phyloP scores from a whole-genome alignment of 2,797 vertebrate genomes.

The Margarornis squamiger region DNA sequence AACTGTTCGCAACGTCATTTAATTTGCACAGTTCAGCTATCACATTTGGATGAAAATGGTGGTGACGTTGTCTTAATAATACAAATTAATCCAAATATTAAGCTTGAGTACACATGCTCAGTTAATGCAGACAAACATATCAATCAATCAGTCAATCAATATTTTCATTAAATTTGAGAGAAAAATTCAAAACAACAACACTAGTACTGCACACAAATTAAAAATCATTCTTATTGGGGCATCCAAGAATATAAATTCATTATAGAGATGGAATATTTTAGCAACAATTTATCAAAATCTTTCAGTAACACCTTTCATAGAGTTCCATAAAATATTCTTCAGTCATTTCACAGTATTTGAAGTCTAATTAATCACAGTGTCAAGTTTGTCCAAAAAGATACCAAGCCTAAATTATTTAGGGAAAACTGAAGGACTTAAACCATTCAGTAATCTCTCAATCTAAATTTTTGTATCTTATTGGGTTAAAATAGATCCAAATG shows the following conservation, averaged over 20 bases:
- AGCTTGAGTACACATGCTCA: not conserved
- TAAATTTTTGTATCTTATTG: not conserved
- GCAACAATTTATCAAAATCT: slow-evolving; percentile 53
- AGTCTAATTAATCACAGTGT: slow-evolving; percentile 62
- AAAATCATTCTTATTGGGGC: slow-evolving; percentile 26
- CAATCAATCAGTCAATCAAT: not conserved
- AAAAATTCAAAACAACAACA: slow-evolving; percentile 11
- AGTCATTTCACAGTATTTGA: slow-evolving; percentile 26
- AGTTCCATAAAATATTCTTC: slow-evolving; percentile 34
- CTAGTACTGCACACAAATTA: slow-evolving; percentile 31
- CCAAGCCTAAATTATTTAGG: not conserved
- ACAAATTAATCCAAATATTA: not conserved
- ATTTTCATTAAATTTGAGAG: slow-evolving; percentile 53
- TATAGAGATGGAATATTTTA: slow-evolving; percentile 45
- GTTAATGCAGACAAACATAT: not conserved
- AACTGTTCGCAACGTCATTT: not conserved
- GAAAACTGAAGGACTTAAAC: slow-evolving; percentile 2
- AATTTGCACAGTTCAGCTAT: not conserved
- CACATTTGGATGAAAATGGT: not conserved
- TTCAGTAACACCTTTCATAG: slow-evolving; percentile 8
- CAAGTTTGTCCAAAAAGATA: slow-evolving; percentile 33
- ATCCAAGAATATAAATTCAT: slow-evolving; percentile 34
- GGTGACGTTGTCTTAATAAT: not conserved
- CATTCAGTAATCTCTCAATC: not conserved
- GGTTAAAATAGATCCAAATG: not conserved